phyloP scores from a whole-genome alignment of 2,113 vertebrate genomes.

The Oostethus manadensis region DNA sequence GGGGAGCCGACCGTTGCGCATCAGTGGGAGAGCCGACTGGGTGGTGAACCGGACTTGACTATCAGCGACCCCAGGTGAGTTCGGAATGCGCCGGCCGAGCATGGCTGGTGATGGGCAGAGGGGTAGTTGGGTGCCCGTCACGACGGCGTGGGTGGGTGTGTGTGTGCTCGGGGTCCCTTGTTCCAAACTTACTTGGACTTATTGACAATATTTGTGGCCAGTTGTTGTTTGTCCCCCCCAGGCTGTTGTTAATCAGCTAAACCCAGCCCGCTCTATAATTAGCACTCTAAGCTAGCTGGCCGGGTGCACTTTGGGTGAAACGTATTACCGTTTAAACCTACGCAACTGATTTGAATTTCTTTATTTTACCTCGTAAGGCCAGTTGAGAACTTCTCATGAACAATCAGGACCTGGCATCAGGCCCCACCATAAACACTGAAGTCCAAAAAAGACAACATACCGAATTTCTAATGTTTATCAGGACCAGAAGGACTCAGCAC shows the following conservation, averaged over 20 bases:
- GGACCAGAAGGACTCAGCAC: too few relatives aligned
- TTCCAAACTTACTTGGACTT: conserved; percentile 19
- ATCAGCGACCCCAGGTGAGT: conserved; percentile 55
- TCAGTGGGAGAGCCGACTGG: conserved; percentile 22
- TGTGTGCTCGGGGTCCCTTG: conserved; percentile 10
- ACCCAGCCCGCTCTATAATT: background rate
- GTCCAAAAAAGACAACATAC: too few relatives aligned
- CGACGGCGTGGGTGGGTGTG: conserved; percentile 3
- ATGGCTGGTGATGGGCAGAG: background rate
- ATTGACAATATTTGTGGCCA: background rate
- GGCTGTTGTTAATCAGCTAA: conserved; percentile 1
- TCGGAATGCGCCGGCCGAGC: background rate
- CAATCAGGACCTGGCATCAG: too few relatives aligned
- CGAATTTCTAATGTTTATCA: too few relatives aligned
- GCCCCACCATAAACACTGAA: too few relatives aligned
- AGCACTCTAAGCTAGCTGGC: background rate
- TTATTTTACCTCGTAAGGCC: too few relatives aligned
- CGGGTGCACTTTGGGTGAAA: background rate
- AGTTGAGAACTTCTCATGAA: too few relatives aligned
- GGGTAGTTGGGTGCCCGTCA: background rate
- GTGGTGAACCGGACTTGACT: conserved; percentile 36
- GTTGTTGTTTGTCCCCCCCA: too few relatives aligned
- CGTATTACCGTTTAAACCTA: too few relatives aligned
- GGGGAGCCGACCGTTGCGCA: conserved; percentile 22
- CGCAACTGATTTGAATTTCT: too few relatives aligned